A percentile compares a stretch with the other conserved stretches of the same genome.
Evolutionary conservation across 2,113 vertebrate species (phyloP).

Genomic region (Melanocharis versteri): DNA sequence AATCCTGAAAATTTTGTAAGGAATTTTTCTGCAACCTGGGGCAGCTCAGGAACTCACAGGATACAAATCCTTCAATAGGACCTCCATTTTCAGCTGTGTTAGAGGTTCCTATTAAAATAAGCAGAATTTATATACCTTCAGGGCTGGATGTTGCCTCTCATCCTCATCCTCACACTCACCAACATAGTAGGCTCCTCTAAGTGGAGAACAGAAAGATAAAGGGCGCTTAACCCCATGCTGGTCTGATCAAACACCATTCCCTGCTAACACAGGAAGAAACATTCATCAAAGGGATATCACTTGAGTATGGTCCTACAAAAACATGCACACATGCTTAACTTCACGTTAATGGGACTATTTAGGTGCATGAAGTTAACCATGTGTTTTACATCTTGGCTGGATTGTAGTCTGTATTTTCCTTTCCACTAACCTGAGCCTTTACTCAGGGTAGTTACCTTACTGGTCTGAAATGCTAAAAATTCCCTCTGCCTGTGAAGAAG

Average conservation of each 20-base stretch:
- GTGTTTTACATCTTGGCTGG: conserved; percentile 51
- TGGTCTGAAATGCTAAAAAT: conserved; percentile 13
- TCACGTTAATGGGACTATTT: conserved; percentile 14
- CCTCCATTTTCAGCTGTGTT: background rate
- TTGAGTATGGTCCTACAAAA: conserved; percentile 34
- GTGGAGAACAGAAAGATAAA: conserved; percentile 8
- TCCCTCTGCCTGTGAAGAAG: background rate
- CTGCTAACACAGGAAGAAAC: conserved; percentile 55
- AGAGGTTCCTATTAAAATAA: background rate
- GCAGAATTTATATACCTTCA: background rate
- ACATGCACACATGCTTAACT: conserved; percentile 36
- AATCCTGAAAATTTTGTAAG: background rate
- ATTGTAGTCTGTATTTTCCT: conserved; percentile 12
- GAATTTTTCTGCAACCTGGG: background rate
- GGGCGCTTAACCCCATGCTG: conserved; percentile 44
- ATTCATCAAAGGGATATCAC: conserved; percentile 55
- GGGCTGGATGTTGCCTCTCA: background rate
- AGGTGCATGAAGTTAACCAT: conserved; percentile 47
- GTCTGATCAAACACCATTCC: conserved; percentile 37
- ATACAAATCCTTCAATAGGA: background rate
- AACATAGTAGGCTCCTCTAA: background rate
- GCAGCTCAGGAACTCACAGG: background rate
- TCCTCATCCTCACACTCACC: background rate
- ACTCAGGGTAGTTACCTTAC: background rate
- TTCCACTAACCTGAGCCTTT: conserved; percentile 21